Evolutionary conservation across 2,888 invertebrate species (phyloP), one percentile per base, ranked within the genome.

Genomic region (Lithodes maja): DNA sequence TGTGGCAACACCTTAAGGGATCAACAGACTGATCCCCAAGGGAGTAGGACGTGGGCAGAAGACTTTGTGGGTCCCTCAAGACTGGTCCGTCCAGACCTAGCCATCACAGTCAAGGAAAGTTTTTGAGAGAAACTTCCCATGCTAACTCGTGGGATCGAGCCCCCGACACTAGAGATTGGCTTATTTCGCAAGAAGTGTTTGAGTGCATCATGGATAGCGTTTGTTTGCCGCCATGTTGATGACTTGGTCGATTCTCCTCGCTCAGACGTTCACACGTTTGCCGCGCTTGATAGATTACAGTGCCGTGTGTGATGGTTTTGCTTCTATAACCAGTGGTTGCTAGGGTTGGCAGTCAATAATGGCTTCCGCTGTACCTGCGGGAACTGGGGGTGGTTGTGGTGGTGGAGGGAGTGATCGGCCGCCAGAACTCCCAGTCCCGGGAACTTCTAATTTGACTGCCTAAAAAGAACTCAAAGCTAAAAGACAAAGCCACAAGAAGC

Each of bases 401-500:
- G 61, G 61, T 61, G 61, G 61, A 61, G 61, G 61, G 61, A 61
- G 12, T 61, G 61, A 61, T 61, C 12, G 12, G 61, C 61, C 12
- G 61, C 12, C 61, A 61, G 61, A 61, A 61, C 61, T 7, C 12
- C 61, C 61, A 12, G 12, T 7, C 12, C 61, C 61, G 61, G 12
- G 61, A 61, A 61, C 61, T 61, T 61, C 61, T 61, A 61, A 61
- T 7, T 5, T 61, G 2, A 75, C 33, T 74, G 74, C 3, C 17
- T 3, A 75, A 75, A 17, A 33, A 17, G 9, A 9, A 75, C 12
- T 12, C 0, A 9, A 75, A 17, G 17, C 2, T 9, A 75, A 49
- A 75, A 49, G 49, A 75, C 75, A 75, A 49, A 75, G 75, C n/a
- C n/a, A 74, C n/a, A 74, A 74, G 33, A 74, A 74, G 61, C 61